phyloP scores from a whole-genome alignment of 2,113 vertebrate species.

The Syngnathus scovelli region DNA sequence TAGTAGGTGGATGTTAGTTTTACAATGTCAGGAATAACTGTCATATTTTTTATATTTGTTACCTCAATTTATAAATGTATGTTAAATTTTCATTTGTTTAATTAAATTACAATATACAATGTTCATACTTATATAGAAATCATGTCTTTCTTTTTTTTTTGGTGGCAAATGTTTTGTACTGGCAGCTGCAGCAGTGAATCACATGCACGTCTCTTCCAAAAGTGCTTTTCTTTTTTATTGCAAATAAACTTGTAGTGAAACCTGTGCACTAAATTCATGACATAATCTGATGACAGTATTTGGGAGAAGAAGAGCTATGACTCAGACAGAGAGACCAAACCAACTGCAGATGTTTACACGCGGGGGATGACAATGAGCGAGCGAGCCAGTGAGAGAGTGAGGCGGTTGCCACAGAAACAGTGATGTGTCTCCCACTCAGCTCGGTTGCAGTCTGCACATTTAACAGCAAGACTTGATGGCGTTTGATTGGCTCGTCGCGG shows the following conservation, averaged over 20 bases:
- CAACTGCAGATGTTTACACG: slow-evolving; percentile 50
- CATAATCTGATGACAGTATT: slow-evolving; percentile 19
- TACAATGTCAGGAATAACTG: background rate
- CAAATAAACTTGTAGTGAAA: background rate
- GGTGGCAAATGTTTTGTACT: background rate
- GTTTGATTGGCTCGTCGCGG: slow-evolving; percentile 45
- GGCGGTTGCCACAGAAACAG: slow-evolving; percentile 62
- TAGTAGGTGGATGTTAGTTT: background rate
- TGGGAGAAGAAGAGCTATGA: slow-evolving; percentile 32
- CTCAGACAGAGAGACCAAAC: slow-evolving; percentile 30
- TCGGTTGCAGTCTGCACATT: slow-evolving; percentile 34
- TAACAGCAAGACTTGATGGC: slow-evolving; percentile 41
- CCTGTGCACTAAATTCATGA: slow-evolving; percentile 1
- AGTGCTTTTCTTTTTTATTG: background rate
- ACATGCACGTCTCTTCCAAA: background rate
- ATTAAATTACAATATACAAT: background rate
- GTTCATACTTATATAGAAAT: background rate
- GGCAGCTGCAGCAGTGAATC: background rate
- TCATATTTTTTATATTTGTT: too few species aligned
- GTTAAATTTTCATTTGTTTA: too few species aligned
- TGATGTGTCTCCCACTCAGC: slow-evolving; percentile 50
- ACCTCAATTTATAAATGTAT: too few species aligned
- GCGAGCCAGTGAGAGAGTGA: slow-evolving; percentile 17
- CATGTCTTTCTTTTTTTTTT: background rate
- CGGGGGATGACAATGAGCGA: background rate